Base-by-base conservation (phyloP, 53 echinoderm and acorn worm genomes). In the Arbacia lixula region DNA sequence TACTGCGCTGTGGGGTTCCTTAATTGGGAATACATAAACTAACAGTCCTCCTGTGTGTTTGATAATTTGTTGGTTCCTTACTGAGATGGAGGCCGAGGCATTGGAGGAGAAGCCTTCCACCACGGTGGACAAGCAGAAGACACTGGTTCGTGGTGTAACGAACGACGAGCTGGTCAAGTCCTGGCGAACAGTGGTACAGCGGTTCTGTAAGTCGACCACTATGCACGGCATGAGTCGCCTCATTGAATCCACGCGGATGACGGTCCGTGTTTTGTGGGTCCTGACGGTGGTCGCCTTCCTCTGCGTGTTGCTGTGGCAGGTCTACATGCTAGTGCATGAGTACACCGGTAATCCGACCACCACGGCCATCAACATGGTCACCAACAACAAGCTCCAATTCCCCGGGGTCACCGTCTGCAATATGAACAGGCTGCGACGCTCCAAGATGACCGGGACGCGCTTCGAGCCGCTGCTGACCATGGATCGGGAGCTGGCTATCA, bases 331-430 rank as follows among this genome's bases (percentile, higher is more conserved):
- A 34, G 31, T 92, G 11, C 12, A 46, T 19, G 83, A 89, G 8
- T 92, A 75, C 75, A 16, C 74, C n/a, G 49, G 46, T 8, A 46
- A 19, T 24, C 94, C 94, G 6, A 57, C 85, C 0, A 85, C 55
- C 5, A 91, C 90, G 26, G 66, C 73, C 5, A 88, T 93, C 19
- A 27, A 88, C 21, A 39, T 90, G 60, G 53, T 93, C 20, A 71
- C 88, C 34, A 91, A 83, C 10, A 66, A 62, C 28, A 74, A 91
- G 12, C 38, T 91, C 26, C 29, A 29, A 8, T 93, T 93, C 56
- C 93, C 93, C 31, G 85, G 90, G 6, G 91, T 93, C 11, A 93
- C 93, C 22, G 37, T 93, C 33, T 93, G 93, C 43, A 93, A 93
- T 50, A 91, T 90, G 85, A 93, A 93, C 72, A 79, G 85, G 49